Conservation (phyloP, 2,113 vertebrate genomes). For the Rattus rattus region DNA sequence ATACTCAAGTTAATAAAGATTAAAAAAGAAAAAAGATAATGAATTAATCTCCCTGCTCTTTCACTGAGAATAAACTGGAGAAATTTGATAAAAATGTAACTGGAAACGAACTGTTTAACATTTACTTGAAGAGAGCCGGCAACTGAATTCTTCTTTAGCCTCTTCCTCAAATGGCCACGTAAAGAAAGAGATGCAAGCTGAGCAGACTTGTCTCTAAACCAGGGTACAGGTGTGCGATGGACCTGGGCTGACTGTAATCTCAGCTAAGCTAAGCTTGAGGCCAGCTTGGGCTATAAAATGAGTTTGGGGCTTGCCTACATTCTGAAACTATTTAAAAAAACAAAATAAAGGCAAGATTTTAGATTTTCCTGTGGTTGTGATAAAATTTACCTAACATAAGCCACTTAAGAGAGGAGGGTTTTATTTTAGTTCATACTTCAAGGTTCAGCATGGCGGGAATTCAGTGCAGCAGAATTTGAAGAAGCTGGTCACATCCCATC, state of each 20-base stretch:
- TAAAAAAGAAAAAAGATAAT: not conserved
- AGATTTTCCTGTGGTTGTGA: not conserved
- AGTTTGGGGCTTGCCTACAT: not conserved
- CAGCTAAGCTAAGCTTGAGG: not conserved
- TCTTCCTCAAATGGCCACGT: not conserved
- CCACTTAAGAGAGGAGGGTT: not conserved
- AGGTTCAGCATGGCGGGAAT: too few species aligned
- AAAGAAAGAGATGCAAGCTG: not conserved
- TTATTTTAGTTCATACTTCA: not conserved
- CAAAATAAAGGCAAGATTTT: not conserved
- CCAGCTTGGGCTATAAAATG: not conserved
- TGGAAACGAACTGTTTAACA: not conserved
- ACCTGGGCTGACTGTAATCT: not conserved
- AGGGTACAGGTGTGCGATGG: not conserved
- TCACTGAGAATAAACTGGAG: not conserved
- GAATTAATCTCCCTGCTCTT: slow-evolving; percentile 18
- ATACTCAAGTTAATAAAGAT: too few species aligned
- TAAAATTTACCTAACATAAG: not conserved
- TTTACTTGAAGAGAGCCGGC: not conserved
- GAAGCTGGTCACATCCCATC: not conserved
- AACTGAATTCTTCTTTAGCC: not conserved
- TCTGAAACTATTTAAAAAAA: not conserved
- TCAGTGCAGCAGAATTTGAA: too few species aligned
- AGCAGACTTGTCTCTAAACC: not conserved
- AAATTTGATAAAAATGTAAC: slow-evolving; percentile 47